phyloP scores from a whole-genome alignment of 2,888 invertebrate species.

The Ochropleura plecta region DNA sequence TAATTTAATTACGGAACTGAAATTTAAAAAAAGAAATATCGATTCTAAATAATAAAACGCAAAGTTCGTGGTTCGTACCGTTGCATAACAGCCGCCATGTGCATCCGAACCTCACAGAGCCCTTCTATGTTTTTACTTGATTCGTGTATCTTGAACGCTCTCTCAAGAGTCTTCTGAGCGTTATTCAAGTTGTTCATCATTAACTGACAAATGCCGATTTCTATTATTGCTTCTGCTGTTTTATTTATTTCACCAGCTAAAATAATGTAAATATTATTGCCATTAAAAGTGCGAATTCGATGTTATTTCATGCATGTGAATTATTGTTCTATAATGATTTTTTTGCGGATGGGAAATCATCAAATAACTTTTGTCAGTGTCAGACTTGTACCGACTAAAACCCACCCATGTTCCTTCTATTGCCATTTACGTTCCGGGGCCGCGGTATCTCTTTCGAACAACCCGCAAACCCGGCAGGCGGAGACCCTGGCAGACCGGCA shows the following conservation, averaged over 20 bases:
- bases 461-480: no score
- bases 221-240: slow-evolving; percentile 88
- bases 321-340: no score
- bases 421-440: no score
- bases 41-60: background rate
- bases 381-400: no score
- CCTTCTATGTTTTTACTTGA: slow-evolving; percentile 81
- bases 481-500: no score
- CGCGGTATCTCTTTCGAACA: no score
- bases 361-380: no score
- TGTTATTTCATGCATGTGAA: background rate
- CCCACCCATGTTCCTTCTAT: no score
- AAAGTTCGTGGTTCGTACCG: slow-evolving; percentile 72
- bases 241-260: slow-evolving; percentile 84
- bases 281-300: background rate
- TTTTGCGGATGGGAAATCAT: no score
- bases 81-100: slow-evolving; percentile 89
- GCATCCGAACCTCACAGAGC: slow-evolving; percentile 89
- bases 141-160: slow-evolving; percentile 84
- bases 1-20: no score
- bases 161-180: slow-evolving; percentile 87
- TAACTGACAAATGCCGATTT: slow-evolving; percentile 89
- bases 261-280: slow-evolving; percentile 32
- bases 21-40: background rate
- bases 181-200: slow-evolving; percentile 85